Evolutionary conservation across 2,888 invertebrate genomes (phyloP), one percentile per base, ranked within the genome.

Genomic region (Criorhina ranunculi): DNA sequence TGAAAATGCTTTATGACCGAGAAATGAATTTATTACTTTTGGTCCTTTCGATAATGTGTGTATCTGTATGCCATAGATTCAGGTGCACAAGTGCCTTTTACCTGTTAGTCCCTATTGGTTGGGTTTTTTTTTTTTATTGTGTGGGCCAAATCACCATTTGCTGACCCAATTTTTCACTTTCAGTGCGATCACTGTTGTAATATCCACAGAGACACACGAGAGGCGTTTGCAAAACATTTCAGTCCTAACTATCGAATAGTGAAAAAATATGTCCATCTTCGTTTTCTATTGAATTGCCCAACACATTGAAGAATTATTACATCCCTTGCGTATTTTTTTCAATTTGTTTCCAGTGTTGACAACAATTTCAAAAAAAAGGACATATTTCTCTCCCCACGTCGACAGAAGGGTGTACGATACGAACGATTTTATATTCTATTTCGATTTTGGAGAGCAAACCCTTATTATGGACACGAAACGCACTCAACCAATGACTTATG

Each of bases 401-500:
- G 3, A 7, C 17, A 29, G 24, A 19, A 17, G 46, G 19, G 9
- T 35, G 60, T 55, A 49, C 42, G 35, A 37, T 70, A 7, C 29
- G 60, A 46, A 49, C 42, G 35, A 37, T 70, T 31, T 75, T 69
- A 60, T 57, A 49, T 40, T 53, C 64, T 40, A 46, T 31, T 79
- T 67, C 19, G 37, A 37, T 37, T 60, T 66, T 44, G 60, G 19
- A 69, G 51, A 75, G 42, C 53, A 67, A 72, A 59, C 78, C 77
- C 78, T 83, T 83, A 19, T 57, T 79, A 79, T 67, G 70, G 75
- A 80, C 75, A 80, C 59, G 75, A 66, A 81, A 86, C 81, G 81
- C 86, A 81, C 86, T 86, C 81, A 86, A 33, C 86, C 86, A 86
- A 86, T 86, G 86, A 86, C 86, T 86, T 86, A 86, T 81, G 81